Conservation (phyloP, 2,888 invertebrate genomes). For the Euzophera pinguis region DNA sequence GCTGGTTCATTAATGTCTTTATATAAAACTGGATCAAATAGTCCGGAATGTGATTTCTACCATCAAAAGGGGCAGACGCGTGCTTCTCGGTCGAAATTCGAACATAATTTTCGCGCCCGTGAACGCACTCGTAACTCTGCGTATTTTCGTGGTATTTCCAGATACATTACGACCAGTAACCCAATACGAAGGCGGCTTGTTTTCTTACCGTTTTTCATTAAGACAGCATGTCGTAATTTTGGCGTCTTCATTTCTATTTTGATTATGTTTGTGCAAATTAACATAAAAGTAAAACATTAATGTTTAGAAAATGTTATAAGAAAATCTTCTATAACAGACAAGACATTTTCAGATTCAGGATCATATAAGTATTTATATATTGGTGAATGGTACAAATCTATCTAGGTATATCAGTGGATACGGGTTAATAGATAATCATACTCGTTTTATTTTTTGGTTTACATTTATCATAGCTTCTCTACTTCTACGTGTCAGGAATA, state of each 20-base stretch:
- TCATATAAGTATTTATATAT: too few relatives aligned
- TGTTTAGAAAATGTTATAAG: too few relatives aligned
- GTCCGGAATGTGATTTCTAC: slow-evolving; percentile 16
- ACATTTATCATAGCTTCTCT: too few relatives aligned
- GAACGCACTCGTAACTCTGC: not conserved
- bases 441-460: too few relatives aligned
- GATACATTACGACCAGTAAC: slow-evolving; percentile 10
- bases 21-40: slow-evolving; percentile 10
- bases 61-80: slow-evolving; percentile 10
- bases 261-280: not conserved
- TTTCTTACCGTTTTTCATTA: slow-evolving; percentile 2
- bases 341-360: too few relatives aligned
- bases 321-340: too few relatives aligned
- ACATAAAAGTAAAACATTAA: not conserved
- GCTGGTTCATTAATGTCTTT: slow-evolving; percentile 25
- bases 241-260: not conserved
- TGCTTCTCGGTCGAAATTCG: slow-evolving; percentile 3
- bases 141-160: not conserved
- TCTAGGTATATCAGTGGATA: too few relatives aligned
- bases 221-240: not conserved
- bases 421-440: too few relatives aligned
- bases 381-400: too few relatives aligned
- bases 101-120: slow-evolving; percentile 3
- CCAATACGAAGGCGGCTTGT: not conserved
- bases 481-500: too few relatives aligned